Conservation (phyloP, 1,140 invertebrate genomes). For the Oedothorax gibbosus region DNA sequence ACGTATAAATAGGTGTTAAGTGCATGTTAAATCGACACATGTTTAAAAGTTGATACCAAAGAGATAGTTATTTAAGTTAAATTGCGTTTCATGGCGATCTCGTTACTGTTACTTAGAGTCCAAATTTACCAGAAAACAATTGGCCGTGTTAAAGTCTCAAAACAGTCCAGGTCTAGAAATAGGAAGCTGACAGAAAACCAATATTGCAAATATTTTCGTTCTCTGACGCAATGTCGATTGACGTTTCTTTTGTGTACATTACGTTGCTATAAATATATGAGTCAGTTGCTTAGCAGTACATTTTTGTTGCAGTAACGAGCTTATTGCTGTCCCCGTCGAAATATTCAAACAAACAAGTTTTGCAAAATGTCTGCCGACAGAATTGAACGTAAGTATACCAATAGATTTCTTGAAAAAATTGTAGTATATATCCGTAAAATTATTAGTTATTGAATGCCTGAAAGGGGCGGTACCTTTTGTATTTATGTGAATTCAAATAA, state of each 20-base stretch:
- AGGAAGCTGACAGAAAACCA: too few species aligned
- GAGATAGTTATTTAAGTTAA: too few species aligned
- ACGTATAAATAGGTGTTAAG: too few species aligned
- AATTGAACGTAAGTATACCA: slow-evolving; percentile 1
- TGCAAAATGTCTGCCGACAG: neutral
- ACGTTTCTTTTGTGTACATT: slow-evolving; percentile 11
- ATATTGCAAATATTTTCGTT: too few species aligned
- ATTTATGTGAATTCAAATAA: neutral
- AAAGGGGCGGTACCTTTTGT: neutral
- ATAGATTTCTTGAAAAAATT: neutral
- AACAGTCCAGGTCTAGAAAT: too few species aligned
- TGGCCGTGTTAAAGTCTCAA: too few species aligned
- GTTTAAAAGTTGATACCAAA: too few species aligned
- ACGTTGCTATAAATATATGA: slow-evolving; percentile 16
- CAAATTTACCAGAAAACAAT: too few species aligned
- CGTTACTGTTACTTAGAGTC: too few species aligned
- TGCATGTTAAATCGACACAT: too few species aligned
- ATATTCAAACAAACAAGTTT: neutral
- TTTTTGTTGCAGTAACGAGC: neutral
- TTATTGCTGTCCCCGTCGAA: neutral
- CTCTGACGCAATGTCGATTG: neutral
- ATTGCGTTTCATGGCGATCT: too few species aligned
- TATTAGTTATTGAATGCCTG: neutral
- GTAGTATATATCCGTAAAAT: neutral
- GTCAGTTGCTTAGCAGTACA: neutral